Conservation (phyloP, 2,113 vertebrate species). For the Erpornis zantholeuca region DNA sequence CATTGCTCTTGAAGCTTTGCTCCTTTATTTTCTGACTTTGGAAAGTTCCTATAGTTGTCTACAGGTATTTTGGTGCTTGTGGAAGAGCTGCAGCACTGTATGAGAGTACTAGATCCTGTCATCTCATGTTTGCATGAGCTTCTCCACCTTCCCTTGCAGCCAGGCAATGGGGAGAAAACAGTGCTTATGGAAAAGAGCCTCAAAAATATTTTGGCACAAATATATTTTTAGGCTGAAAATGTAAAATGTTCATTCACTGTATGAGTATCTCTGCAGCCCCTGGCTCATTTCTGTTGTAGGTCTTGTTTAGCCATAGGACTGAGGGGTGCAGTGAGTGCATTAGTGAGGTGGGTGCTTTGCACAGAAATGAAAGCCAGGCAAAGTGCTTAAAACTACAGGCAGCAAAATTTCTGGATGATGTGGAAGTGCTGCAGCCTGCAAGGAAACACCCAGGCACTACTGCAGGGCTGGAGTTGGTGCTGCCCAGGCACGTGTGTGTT, state of each 20-base stretch:
- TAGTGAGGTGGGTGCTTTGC: not conserved
- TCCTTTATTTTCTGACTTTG: not conserved
- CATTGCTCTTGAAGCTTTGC: not conserved
- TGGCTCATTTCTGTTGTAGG: not conserved
- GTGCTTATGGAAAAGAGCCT: not conserved
- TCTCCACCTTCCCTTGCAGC: not conserved
- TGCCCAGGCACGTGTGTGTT: not conserved
- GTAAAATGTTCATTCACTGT: not conserved
- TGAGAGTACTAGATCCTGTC: not conserved
- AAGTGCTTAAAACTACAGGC: not conserved
- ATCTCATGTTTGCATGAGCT: not conserved
- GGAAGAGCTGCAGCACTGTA: not conserved
- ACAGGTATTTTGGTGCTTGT: not conserved
- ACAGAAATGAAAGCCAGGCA: not conserved
- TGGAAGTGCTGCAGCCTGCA: not conserved
- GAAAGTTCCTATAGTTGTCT: not conserved
- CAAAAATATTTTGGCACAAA: not conserved
- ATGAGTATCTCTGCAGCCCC: not conserved
- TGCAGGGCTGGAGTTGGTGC: not conserved
- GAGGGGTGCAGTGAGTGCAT: not conserved
- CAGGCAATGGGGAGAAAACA: not conserved
- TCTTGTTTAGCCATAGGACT: not conserved
- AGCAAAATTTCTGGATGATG: not conserved
- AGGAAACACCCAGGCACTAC: not conserved
- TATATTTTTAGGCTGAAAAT: not conserved